Evolutionary conservation across 2,888 invertebrate genomes (phyloP), one percentile per base, ranked within the genome.

Genomic region (Chrysolina americana): DNA sequence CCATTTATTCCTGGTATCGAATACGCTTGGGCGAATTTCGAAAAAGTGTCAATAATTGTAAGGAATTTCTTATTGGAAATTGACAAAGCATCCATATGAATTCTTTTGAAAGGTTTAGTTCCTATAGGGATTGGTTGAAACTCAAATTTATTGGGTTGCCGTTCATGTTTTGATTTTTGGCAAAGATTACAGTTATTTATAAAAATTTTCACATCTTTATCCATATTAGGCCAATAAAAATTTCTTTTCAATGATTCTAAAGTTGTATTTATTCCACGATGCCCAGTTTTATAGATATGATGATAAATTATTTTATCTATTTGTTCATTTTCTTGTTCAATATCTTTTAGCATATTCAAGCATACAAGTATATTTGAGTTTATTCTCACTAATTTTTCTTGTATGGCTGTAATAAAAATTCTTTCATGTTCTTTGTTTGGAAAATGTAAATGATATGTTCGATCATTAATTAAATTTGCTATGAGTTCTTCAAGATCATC

Each of bases 31-130:
- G 44, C 44, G 44, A 44, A 44, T 44, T 44, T 44, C 15, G 44
- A 44, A 44, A 44, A 44, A 28, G 28, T 28, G 5, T 28, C 5
- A 28, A 28, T 47, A 47, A 47, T 47, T 47, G 47, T 65, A n/a
- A 47, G 41, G 41, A 65, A 47, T 44, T 28, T 65, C 21, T 65
- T 47, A 47, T 47, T 47, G 36, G 65, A 65, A 47, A 65, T 65
- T 3, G 36, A 36, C 36, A 36, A 36, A 36, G 36, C 36, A 36
- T 36, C 36, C 6, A 36, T 36, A 36, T 6, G 36, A 36, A 36
- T 36, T 36, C 36, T 36, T 36, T 36, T 8, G 36, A 36, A 36
- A 36, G 36, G 36, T 36, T 36, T 36, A 36, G 36, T 36, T 36
- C 36, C 36, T 36, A 36, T 36, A 36, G 44, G 44, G 15, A 44